Percentiles rank a stretch among this genome's conserved stretches.
Evolutionary conservation across 2,113 vertebrate species (phyloP).

Genomic region (Chaetodon auriga): DNA sequence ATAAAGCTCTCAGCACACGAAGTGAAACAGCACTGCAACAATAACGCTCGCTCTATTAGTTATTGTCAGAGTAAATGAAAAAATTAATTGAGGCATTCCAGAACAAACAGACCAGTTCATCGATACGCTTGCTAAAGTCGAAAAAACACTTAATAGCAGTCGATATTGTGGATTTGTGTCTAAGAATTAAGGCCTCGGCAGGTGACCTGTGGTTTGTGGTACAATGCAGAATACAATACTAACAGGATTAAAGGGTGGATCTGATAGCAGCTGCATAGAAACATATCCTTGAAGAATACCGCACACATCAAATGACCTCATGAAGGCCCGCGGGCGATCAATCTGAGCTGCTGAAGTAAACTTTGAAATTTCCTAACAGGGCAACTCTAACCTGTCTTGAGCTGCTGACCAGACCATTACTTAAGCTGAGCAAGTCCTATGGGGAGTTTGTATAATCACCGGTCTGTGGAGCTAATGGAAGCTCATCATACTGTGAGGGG

Average conservation of each 20-base stretch:
- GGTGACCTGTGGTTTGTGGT: conserved; percentile 75
- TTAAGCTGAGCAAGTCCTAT: conserved; percentile 78
- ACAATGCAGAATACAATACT: conserved; percentile 66
- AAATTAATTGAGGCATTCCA: conserved; percentile 36
- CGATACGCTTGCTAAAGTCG: conserved; percentile 32
- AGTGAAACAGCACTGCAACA: conserved; percentile 29
- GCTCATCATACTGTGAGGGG: conserved; percentile 79
- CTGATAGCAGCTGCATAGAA: conserved; percentile 60
- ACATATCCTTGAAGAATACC: conserved; percentile 45
- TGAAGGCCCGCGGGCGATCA: conserved; percentile 47
- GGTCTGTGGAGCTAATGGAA: conserved; percentile 83
- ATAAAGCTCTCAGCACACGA: conserved; percentile 65
- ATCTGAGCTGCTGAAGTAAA: conserved; percentile 63
- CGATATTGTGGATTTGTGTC: conserved; percentile 51
- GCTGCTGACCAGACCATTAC: conserved; percentile 82
- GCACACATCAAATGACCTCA: conserved; percentile 52
- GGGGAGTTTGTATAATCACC: conserved; percentile 82
- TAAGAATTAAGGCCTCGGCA: conserved; percentile 51
- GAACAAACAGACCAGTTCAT: conserved; percentile 50
- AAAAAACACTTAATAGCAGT: conserved; percentile 58
- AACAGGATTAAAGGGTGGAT: conserved; percentile 67
- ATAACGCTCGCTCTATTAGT: conserved; percentile 22
- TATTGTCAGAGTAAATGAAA: conserved; percentile 36
- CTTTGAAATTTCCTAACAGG: conserved; percentile 71
- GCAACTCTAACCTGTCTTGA: conserved; percentile 67